These are phyloP conservation scores for Zaprionus lineosus DNA, from an alignment of 2,888 invertebrate species.

Conservation along the genomic window DNA sequence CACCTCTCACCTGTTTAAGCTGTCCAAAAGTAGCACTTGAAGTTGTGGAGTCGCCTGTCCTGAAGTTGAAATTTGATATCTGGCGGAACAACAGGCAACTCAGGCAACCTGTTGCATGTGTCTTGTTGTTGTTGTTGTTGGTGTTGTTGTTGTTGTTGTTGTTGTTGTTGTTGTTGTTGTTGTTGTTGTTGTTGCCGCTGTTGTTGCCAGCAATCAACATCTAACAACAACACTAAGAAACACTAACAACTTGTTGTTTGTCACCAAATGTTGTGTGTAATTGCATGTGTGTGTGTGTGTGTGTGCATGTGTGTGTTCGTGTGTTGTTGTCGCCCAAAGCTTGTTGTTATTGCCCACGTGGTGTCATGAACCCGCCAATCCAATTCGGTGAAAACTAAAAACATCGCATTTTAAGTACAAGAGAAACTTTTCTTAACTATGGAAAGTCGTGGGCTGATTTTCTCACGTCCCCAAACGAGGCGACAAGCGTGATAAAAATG, in stretches of 20 bases:
- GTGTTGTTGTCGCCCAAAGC: constrained; percentile 54
- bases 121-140: constrained; percentile 27
- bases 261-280: constrained; percentile 35
- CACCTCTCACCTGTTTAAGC: neutral
- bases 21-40: constrained; percentile 34
- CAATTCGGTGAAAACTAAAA: constrained; percentile 58
- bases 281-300: neutral
- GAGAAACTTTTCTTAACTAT: constrained; percentile 47
- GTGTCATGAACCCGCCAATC: constrained; percentile 73
- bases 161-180: neutral
- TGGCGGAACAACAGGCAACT: constrained; percentile 37
- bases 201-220: constrained; percentile 53
- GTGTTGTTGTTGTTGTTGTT: neutral
- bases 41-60: constrained; percentile 35
- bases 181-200: constrained; percentile 1
- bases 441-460: constrained; percentile 52
- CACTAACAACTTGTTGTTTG: constrained; percentile 50
- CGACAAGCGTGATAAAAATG: neutral
- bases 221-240: constrained; percentile 30
- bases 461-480: too few species aligned
- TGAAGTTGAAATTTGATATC: constrained; percentile 56
- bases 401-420: constrained; percentile 43
- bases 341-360: constrained; percentile 63
- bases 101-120: constrained; percentile 62
- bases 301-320: neutral